phyloP scores from a whole-genome alignment of 2,113 vertebrate species.

The Strix aluco region DNA sequence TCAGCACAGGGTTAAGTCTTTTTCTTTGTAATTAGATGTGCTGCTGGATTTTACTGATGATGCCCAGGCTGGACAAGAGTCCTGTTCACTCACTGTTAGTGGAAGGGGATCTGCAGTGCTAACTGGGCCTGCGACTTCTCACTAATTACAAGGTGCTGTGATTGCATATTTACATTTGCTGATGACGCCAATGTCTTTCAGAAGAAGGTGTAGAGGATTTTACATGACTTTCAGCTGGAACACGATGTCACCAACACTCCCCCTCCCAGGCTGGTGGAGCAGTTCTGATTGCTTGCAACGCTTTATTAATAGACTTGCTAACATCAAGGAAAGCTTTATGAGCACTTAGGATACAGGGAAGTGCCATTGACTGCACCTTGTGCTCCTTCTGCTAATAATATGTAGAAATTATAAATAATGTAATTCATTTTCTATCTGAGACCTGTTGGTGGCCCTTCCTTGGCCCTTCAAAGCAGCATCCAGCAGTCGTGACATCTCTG shows the following conservation, averaged over 20 bases:
- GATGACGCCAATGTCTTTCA: background rate
- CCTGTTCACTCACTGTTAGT: background rate
- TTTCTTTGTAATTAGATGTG: background rate
- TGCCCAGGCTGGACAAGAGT: background rate
- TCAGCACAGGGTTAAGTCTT: background rate
- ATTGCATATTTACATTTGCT: conserved; percentile 46
- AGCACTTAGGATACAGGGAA: conserved; percentile 5
- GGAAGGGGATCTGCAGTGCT: background rate
- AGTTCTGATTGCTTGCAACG: conserved; percentile 34
- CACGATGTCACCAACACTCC: conserved; percentile 30
- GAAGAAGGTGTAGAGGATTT: conserved; percentile 25
- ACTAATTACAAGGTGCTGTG: conserved; percentile 6
- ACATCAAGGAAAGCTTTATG: conserved; percentile 51
- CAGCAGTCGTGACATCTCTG: background rate
- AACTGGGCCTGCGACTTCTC: background rate
- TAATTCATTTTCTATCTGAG: background rate
- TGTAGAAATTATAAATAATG: background rate
- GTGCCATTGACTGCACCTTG: conserved; percentile 24
- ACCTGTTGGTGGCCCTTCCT: background rate
- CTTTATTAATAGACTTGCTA: conserved; percentile 65
- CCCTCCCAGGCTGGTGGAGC: conserved; percentile 6
- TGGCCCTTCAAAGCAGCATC: background rate
- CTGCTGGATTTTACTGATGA: background rate
- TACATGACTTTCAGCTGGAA: conserved; percentile 60
- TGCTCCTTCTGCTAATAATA: background rate